Percentiles rank a stretch among this genome's conserved stretches.
Evolutionary conservation across 2,113 vertebrate genomes (phyloP).

Genomic region (Psittacula cyanocephala): DNA sequence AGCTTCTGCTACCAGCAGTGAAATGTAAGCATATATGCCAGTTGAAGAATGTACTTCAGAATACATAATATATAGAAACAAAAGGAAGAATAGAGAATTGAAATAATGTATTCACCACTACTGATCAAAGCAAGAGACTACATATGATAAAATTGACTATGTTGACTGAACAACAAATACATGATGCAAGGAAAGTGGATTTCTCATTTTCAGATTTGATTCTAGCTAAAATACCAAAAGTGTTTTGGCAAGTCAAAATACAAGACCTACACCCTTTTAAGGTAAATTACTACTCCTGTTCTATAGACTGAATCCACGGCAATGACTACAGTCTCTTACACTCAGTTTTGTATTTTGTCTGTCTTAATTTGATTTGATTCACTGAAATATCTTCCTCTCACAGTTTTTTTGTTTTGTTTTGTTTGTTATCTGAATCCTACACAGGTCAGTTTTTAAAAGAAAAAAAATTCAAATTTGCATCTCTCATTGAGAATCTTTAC

Average conservation of each 20-base stretch:
- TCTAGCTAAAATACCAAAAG: neutral
- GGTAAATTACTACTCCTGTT: neutral
- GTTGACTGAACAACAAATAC: neutral
- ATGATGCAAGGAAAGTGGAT: neutral
- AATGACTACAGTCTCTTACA: neutral
- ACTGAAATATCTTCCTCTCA: neutral
- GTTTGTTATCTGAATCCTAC: neutral
- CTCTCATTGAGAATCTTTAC: neutral
- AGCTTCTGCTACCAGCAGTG: neutral
- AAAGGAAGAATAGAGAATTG: neutral
- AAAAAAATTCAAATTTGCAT: neutral
- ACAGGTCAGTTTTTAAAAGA: neutral
- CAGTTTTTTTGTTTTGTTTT: too few species aligned
- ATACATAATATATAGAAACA: neutral
- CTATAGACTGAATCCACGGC: neutral
- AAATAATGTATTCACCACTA: neutral
- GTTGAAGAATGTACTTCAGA: neutral
- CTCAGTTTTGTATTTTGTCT: neutral
- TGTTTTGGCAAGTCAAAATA: neutral
- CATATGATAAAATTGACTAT: neutral
- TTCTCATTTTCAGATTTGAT: neutral
- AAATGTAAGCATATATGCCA: neutral
- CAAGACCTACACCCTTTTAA: neutral
- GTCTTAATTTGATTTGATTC: neutral
- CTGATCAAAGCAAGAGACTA: neutral